These are phyloP conservation scores for Chelonus insularis DNA, from an alignment of 1,140 invertebrate genomes.

Conservation along the genomic window DNA sequence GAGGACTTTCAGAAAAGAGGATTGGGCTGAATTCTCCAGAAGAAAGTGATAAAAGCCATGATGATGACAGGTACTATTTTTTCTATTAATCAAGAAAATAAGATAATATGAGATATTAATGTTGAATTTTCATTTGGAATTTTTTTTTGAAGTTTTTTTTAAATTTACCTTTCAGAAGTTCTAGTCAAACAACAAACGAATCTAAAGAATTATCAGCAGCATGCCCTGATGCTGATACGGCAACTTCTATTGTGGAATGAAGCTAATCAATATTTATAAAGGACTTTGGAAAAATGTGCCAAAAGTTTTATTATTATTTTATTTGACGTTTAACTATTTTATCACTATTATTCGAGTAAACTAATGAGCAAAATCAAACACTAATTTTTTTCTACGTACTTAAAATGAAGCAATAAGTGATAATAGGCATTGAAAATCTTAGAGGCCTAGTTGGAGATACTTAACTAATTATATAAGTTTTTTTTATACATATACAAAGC, in stretches of 20 bases:
- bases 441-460: neutral
- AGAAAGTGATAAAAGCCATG: slow-evolving; percentile 24
- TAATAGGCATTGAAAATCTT: neutral
- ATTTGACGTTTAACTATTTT: neutral
- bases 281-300: slow-evolving; percentile 2
- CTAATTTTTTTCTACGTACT: slow-evolving; percentile 6
- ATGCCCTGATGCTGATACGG: slow-evolving; percentile 27
- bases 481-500: neutral
- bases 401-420: slow-evolving; percentile 11
- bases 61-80: slow-evolving; percentile 34
- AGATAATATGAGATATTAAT: neutral
- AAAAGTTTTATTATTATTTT: neutral
- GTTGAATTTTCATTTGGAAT: neutral
- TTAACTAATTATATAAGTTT: neutral
- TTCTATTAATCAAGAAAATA: neutral
- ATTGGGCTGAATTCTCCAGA: slow-evolving; percentile 28
- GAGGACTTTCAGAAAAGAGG: slow-evolving; percentile 31
- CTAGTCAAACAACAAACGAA: slow-evolving; percentile 28
- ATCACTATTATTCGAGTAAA: neutral
- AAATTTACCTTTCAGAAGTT: slow-evolving; percentile 33
- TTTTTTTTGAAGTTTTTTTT: slow-evolving; percentile 7
- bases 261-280: neutral
- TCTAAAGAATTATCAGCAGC: slow-evolving; percentile 31
- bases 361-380: neutral
- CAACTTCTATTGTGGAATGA: slow-evolving; percentile 29